Evolutionary conservation across 1,140 invertebrate species (phyloP).

Genomic region (Drosophila varians): DNA sequence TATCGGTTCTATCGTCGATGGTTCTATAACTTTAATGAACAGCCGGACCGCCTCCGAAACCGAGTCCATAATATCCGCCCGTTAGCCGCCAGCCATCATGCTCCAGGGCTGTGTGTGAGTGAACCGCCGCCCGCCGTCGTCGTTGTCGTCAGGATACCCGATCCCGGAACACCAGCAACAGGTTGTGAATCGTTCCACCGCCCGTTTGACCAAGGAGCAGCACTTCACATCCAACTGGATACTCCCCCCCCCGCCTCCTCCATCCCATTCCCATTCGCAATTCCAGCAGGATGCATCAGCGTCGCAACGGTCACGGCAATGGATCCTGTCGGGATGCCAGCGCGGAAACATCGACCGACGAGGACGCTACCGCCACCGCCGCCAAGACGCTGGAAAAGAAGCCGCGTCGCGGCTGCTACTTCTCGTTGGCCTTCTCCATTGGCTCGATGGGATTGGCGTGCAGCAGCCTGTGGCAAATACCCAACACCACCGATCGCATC

Average conservation of each 20-base stretch:
- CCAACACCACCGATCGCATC: slow-evolving; percentile 84
- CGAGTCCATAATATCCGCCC: neutral
- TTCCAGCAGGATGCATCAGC: neutral
- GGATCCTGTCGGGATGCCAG: neutral
- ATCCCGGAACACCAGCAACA: slow-evolving; percentile 29
- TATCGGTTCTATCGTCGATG: too few species aligned
- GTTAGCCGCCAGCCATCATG: neutral
- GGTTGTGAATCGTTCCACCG: slow-evolving; percentile 38
- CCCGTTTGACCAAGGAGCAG: too few species aligned
- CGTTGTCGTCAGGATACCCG: neutral
- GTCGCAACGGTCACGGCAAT: neutral
- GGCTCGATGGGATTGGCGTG: slow-evolving; percentile 81
- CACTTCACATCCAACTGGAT: too few species aligned
- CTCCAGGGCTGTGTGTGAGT: neutral
- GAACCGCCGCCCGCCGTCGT: neutral
- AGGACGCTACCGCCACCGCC: neutral
- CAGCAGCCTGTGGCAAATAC: slow-evolving; percentile 78
- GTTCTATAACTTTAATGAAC: too few species aligned
- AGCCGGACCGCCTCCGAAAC: slow-evolving; percentile 19
- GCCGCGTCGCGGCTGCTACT: slow-evolving; percentile 66
- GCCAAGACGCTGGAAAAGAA: neutral
- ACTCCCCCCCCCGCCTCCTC: neutral
- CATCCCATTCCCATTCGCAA: neutral
- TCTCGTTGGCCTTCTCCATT: slow-evolving; percentile 80
- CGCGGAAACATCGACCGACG: slow-evolving; percentile 9